Conservation (phyloP, 2,888 invertebrate genomes). For the Pterobdella sp. region DNA sequence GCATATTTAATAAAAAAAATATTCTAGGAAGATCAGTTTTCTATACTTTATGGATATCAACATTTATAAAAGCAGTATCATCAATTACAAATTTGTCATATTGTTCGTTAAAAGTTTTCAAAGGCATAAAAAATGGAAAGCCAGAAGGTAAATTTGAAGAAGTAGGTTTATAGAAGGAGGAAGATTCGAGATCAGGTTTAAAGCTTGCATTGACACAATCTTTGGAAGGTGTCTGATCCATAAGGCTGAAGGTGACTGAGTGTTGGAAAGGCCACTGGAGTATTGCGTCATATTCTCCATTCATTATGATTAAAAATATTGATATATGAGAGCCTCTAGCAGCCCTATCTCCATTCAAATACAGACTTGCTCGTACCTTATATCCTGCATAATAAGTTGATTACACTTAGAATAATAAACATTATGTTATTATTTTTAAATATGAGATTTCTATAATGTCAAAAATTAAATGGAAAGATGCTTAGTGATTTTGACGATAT, state of each 20-base stretch:
- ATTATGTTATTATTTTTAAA: too few relatives aligned
- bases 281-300: constrained; percentile 44
- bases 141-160: constrained; percentile 51
- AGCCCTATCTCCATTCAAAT: constrained; percentile 48
- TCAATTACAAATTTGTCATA: constrained; percentile 43
- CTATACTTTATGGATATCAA: neutral
- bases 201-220: constrained; percentile 49
- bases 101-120: constrained; percentile 33
- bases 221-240: constrained; percentile 43
- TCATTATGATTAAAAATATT: constrained; percentile 48
- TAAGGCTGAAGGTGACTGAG: constrained; percentile 45
- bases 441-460: too few relatives aligned
- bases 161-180: constrained; percentile 47
- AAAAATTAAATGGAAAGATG: too few relatives aligned
- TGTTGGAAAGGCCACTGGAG: constrained; percentile 44
- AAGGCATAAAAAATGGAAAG: constrained; percentile 46
- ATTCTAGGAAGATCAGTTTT: too few relatives aligned
- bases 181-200: constrained; percentile 47
- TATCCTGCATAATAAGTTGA: constrained; percentile 39
- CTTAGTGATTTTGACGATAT: too few relatives aligned
- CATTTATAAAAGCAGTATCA: constrained; percentile 45
- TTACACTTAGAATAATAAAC: neutral
- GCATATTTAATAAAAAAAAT: too few relatives aligned
- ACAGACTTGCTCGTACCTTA: constrained; percentile 46
- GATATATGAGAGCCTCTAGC: constrained; percentile 47